phyloP scores from a whole-genome alignment of 2,113 vertebrate genomes.

The Misgurnus mizolepis region DNA sequence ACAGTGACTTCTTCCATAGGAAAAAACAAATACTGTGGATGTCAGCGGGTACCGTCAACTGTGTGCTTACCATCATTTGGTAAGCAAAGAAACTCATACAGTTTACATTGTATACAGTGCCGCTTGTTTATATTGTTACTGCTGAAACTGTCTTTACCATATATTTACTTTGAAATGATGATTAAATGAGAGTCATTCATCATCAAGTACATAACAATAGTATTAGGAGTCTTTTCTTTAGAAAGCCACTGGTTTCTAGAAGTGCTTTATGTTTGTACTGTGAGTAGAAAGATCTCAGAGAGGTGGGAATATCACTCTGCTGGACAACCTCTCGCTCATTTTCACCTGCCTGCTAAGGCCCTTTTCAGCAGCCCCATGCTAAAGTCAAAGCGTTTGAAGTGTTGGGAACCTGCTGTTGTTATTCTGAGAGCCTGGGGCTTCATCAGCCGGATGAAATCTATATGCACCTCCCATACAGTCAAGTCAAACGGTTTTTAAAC shows the following conservation, averaged over 20 bases:
- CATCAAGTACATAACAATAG: too few species aligned
- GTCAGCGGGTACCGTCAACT: too few species aligned
- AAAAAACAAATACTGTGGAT: too few species aligned
- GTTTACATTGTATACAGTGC: too few species aligned
- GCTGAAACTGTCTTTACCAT: too few species aligned
- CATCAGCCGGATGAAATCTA: background rate
- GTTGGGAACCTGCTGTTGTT: background rate
- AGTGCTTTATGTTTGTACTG: background rate
- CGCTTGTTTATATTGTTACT: too few species aligned
- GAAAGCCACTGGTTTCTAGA: background rate
- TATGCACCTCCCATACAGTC: background rate
- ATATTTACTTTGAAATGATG: too few species aligned
- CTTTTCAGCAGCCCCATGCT: slow-evolving; percentile 27
- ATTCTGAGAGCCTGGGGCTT: background rate
- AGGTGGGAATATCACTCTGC: slow-evolving; percentile 59
- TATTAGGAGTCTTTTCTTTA: background rate
- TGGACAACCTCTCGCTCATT: slow-evolving; percentile 54
- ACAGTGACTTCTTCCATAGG: too few species aligned
- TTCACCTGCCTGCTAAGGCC: slow-evolving; percentile 58
- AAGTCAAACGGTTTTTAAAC: background rate
- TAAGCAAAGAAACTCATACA: too few species aligned
- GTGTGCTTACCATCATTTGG: too few species aligned
- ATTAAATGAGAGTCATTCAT: too few species aligned
- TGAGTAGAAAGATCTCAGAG: slow-evolving; percentile 44
- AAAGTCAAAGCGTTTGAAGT: slow-evolving; percentile 29